Evolutionary conservation across 1,140 invertebrate genomes (phyloP).

Genomic region (Zophobas atratus): DNA sequence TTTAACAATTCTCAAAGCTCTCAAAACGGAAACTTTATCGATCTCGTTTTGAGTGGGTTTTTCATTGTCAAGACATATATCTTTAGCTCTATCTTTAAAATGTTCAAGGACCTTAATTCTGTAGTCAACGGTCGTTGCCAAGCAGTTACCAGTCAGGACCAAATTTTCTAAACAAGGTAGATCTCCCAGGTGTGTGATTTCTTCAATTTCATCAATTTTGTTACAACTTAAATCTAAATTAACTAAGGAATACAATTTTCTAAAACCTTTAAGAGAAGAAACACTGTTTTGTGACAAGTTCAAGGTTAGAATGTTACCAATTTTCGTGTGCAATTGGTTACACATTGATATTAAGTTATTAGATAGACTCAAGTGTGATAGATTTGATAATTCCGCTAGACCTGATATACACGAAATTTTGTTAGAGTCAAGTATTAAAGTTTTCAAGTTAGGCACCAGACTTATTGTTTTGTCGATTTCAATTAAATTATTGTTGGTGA

Average conservation of each 20-base stretch:
- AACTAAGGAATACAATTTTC: constrained; percentile 88
- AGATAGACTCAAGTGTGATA: constrained; percentile 84
- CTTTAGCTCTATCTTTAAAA: constrained; percentile 83
- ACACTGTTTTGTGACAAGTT: constrained; percentile 91
- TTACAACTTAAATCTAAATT: constrained; percentile 91
- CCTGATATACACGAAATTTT: constrained; percentile 82
- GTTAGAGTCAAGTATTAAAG: constrained; percentile 84
- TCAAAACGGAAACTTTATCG: constrained; percentile 91
- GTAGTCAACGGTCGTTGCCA: constrained; percentile 91
- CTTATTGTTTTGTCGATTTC: constrained; percentile 86
- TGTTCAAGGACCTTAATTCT: constrained; percentile 89
- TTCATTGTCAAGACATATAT: constrained; percentile 90
- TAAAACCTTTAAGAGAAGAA: constrained; percentile 81
- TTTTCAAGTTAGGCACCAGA: constrained; percentile 83
- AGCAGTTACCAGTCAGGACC: constrained; percentile 89
- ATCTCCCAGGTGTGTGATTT: constrained; percentile 84
- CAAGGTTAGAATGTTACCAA: constrained; percentile 92
- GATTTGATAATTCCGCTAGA: constrained; percentile 82
- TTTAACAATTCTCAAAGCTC: constrained; percentile 80
- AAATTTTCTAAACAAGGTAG: constrained; percentile 91
- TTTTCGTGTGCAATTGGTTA: constrained; percentile 85
- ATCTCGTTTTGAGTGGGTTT: constrained; percentile 89
- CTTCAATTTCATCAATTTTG: constrained; percentile 83
- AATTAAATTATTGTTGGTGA: constrained; percentile 85
- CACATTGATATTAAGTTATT: constrained; percentile 82